Percentiles rank a stretch among this genome's conserved stretches.
Conservation (phyloP, 2,888 invertebrate species). For the Macrostomum cliftonense region DNA sequence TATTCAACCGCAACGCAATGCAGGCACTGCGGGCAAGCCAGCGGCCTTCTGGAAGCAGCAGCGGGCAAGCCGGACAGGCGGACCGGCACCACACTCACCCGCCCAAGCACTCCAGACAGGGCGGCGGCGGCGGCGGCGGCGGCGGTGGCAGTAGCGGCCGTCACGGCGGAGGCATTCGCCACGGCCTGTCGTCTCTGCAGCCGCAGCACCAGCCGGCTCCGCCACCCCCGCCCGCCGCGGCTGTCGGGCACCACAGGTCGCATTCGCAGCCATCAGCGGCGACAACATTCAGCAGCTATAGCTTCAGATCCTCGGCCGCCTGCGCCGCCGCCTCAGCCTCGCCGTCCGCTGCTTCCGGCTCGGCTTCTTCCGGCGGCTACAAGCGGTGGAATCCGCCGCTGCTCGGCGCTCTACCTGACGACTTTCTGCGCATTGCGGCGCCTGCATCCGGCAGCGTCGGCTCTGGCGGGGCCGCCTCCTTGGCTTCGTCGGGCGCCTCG, state of each 20-base stretch:
- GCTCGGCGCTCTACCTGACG: constrained; percentile 56
- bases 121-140: neutral
- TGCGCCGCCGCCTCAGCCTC: constrained; percentile 7
- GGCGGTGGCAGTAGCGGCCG: neutral
- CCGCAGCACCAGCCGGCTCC: neutral
- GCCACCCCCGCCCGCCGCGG: constrained; percentile 1
- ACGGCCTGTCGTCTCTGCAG: constrained; percentile 3
- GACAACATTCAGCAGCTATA: neutral
- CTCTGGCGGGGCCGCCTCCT: no score
- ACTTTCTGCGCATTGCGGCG: constrained; percentile 47
- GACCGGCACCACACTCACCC: constrained; percentile 5
- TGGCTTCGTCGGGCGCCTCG: no score
- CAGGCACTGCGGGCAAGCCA: neutral
- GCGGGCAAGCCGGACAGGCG: neutral
- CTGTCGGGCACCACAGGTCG: neutral
- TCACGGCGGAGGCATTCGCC: neutral
- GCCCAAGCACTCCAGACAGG: constrained; percentile 4
- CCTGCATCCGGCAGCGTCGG: no score
- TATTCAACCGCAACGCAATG: neutral
- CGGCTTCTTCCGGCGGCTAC: constrained; percentile 22
- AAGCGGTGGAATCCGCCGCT: constrained; percentile 59
- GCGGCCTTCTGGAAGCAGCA: constrained; percentile 6
- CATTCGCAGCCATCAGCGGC: neutral
- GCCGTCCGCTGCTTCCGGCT: constrained; percentile 14
- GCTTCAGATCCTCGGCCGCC: neutral